Conservation (phyloP, 2,888 invertebrate species). For the Vanessa cardui region DNA sequence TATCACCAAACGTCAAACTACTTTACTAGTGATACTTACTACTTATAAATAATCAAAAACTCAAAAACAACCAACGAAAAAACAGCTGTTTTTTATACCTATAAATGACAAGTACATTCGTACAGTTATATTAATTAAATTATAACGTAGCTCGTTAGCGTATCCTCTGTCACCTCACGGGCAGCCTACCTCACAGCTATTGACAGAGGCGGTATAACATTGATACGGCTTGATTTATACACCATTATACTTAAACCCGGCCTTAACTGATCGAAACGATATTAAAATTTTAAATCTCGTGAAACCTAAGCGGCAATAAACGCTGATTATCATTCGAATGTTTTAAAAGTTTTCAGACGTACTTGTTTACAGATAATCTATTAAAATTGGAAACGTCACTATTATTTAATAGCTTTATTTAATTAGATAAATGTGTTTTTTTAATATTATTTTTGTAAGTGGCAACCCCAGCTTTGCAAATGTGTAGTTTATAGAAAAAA, state of each 20-base stretch:
- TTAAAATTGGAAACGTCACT: neutral
- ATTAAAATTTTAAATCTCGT: constrained; percentile 65
- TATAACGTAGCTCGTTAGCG: neutral
- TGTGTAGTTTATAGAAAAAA: too few species aligned
- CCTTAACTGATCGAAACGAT: constrained; percentile 69
- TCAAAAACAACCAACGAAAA: too few species aligned
- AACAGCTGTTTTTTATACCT: too few species aligned
- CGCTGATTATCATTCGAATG: neutral
- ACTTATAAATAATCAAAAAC: too few species aligned
- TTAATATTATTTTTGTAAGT: too few species aligned
- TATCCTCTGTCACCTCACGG: constrained; percentile 51
- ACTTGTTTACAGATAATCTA: neutral
- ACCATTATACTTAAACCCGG: constrained; percentile 71
- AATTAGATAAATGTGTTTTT: too few species aligned
- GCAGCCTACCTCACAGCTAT: constrained; percentile 63
- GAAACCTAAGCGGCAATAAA: constrained; percentile 42
- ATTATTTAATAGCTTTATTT: neutral
- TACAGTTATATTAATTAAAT: too few species aligned
- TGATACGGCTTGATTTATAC: constrained; percentile 77
- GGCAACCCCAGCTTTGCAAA: too few species aligned
- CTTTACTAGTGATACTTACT: too few species aligned
- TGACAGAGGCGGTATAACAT: constrained; percentile 73
- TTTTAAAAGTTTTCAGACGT: neutral
- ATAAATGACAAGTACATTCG: too few species aligned
- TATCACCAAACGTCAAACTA: too few species aligned